These are phyloP conservation scores for Melanchra persicariae DNA, from an alignment of 2,888 invertebrate species.

Conservation along the genomic window DNA sequence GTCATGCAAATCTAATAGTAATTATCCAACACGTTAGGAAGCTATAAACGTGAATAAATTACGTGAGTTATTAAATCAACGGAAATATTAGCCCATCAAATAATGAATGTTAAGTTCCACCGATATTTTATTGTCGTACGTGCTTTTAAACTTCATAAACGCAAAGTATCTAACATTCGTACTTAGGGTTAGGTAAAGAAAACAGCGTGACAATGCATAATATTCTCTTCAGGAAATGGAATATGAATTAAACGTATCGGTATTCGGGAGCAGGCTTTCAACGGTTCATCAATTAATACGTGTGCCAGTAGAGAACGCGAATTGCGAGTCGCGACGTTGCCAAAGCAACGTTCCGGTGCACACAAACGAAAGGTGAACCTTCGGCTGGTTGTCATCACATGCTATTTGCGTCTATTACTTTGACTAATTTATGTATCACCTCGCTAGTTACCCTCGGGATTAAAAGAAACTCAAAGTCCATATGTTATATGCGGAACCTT, in stretches of 20 bases:
- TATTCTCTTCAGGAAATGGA: constrained; percentile 31
- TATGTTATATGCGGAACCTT: background rate
- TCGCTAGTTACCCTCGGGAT: background rate
- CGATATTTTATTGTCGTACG: constrained; percentile 21
- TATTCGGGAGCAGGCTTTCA: constrained; percentile 71
- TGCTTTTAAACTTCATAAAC: constrained; percentile 39
- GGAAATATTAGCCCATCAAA: constrained; percentile 22
- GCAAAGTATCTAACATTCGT: constrained; percentile 2
- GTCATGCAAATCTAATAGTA: constrained; percentile 35
- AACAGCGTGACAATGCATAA: constrained; percentile 40
- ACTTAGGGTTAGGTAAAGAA: constrained; percentile 15
- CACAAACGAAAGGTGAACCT: constrained; percentile 27
- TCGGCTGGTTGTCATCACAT: constrained; percentile 25
- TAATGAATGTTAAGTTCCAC: constrained; percentile 10
- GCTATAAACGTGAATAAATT: constrained; percentile 24
- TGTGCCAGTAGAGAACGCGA: constrained; percentile 48
- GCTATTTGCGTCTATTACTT: constrained; percentile 31
- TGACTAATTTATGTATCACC: constrained; percentile 17
- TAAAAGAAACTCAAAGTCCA: background rate
- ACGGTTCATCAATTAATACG: constrained; percentile 52
- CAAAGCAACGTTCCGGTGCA: constrained; percentile 31
- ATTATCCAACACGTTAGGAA: constrained; percentile 28
- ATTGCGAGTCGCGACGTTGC: constrained; percentile 28
- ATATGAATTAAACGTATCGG: constrained; percentile 34
- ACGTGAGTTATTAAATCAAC: constrained; percentile 23